Conservation (phyloP, 1,140 invertebrate species). For the Pectinophora gossypiella region DNA sequence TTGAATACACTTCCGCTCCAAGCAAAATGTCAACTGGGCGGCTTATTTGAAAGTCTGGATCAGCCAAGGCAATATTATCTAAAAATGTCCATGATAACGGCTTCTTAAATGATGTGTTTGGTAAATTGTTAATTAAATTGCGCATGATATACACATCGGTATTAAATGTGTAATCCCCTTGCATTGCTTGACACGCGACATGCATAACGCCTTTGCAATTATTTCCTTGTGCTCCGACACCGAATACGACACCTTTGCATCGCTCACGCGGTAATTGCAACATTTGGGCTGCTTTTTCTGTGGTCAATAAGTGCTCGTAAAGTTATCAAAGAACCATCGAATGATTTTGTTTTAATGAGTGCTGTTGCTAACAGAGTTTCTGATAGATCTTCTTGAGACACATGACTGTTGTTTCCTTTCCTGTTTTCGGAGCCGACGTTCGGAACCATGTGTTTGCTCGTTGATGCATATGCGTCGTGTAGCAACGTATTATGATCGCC, state of each 20-base stretch:
- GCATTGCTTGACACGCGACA: not conserved
- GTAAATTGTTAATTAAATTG: not conserved
- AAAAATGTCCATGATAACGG: not conserved
- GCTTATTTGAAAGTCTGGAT: not conserved
- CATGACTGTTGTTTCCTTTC: not conserved
- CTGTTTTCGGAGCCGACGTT: not conserved
- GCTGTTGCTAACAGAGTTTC: not conserved
- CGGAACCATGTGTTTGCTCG: not conserved
- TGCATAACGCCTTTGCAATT: not conserved
- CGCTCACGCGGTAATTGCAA: not conserved
- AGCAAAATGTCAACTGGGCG: not conserved
- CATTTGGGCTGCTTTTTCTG: conserved; percentile 12
- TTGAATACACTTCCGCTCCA: not conserved
- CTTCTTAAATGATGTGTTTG: not conserved
- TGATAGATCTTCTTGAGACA: not conserved
- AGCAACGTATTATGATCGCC: conserved; percentile 17
- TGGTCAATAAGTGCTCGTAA: conserved; percentile 16
- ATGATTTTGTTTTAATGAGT: conserved; percentile 3
- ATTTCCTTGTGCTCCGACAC: not conserved
- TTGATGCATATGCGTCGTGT: conserved; percentile 9
- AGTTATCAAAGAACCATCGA: conserved; percentile 4
- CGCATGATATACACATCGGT: not conserved
- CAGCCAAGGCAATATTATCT: not conserved
- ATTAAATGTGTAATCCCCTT: not conserved
- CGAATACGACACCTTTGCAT: conserved; percentile 2